These are phyloP conservation scores for Leptinotarsa lineolata DNA, from an alignment of 1,140 invertebrate genomes.

Conservation along the genomic window DNA sequence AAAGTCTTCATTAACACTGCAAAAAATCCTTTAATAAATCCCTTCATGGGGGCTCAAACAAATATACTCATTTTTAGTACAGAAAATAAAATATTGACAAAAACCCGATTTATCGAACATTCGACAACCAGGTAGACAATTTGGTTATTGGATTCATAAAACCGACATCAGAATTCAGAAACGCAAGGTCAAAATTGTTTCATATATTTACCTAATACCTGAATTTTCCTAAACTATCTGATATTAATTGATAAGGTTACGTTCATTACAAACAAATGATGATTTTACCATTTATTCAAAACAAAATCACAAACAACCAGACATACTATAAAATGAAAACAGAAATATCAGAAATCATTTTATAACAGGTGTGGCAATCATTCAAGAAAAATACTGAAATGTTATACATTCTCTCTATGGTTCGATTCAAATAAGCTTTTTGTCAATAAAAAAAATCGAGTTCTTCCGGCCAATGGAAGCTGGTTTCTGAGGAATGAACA, in stretches of 20 bases:
- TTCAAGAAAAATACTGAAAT: not conserved
- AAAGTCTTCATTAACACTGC: conserved; percentile 26
- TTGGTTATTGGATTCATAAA: conserved; percentile 1
- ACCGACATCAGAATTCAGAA: not conserved
- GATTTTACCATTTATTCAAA: not conserved
- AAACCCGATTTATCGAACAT: conserved; percentile 14
- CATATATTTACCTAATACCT: not conserved
- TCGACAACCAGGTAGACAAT: too few relatives aligned
- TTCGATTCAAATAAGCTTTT: conserved; percentile 23
- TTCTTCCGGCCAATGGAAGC: not conserved
- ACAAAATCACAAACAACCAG: not conserved
- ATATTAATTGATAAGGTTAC: not conserved
- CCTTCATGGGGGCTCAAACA: conserved; percentile 7
- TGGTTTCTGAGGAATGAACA: not conserved
- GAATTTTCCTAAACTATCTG: not conserved
- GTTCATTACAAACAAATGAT: not conserved
- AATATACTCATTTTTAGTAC: conserved; percentile 27
- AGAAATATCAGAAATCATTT: not conserved
- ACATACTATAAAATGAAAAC: not conserved
- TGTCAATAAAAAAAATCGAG: conserved; percentile 26
- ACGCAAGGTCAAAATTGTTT: not conserved
- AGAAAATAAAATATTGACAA: conserved; percentile 37
- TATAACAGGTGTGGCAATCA: not conserved
- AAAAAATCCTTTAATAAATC: conserved; percentile 7
- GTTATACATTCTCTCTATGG: not conserved